Percentiles rank a stretch among this genome's conserved stretches.
Evolutionary conservation across 1,140 invertebrate genomes (phyloP).

Genomic region (Cotesia glomerata): DNA sequence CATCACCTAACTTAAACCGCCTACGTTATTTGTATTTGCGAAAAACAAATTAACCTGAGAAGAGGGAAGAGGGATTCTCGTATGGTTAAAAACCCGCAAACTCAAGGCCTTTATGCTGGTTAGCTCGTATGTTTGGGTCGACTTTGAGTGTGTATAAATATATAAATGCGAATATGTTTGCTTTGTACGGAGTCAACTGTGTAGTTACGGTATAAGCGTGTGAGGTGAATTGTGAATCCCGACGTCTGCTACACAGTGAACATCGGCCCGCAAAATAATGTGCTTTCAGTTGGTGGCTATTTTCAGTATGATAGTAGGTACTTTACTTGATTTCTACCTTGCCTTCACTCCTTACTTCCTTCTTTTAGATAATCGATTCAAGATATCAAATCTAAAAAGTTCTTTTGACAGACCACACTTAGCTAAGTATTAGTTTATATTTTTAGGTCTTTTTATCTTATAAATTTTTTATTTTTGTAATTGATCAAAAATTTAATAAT

Average conservation of each 20-base stretch:
- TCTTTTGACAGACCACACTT: too few species aligned
- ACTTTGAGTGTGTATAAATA: neutral
- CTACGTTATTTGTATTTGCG: conserved; percentile 8
- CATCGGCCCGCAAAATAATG: conserved; percentile 1
- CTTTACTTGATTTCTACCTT: too few species aligned
- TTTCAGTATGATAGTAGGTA: neutral
- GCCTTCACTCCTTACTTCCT: too few species aligned
- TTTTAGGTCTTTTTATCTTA: too few species aligned
- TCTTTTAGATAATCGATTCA: too few species aligned
- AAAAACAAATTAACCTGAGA: conserved; percentile 24
- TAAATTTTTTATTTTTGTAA: too few species aligned
- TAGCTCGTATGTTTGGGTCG: too few species aligned
- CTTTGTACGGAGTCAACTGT: neutral
- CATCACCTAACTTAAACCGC: conserved; percentile 6
- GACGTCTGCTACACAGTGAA: neutral
- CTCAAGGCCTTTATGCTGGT: neutral
- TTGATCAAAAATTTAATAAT: too few species aligned
- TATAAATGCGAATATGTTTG: neutral
- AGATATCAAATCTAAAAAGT: too few species aligned
- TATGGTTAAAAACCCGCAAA: conserved; percentile 4
- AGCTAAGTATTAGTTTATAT: too few species aligned
- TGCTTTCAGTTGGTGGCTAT: conserved; percentile 6
- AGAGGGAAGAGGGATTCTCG: neutral
- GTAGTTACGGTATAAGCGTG: neutral
- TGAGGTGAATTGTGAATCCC: conserved; percentile 5